A percentile compares a stretch with the other conserved stretches of the same genome.
phyloP scores from a whole-genome alignment of 1,140 invertebrate genomes.

The Drosophila chauvacae region DNA sequence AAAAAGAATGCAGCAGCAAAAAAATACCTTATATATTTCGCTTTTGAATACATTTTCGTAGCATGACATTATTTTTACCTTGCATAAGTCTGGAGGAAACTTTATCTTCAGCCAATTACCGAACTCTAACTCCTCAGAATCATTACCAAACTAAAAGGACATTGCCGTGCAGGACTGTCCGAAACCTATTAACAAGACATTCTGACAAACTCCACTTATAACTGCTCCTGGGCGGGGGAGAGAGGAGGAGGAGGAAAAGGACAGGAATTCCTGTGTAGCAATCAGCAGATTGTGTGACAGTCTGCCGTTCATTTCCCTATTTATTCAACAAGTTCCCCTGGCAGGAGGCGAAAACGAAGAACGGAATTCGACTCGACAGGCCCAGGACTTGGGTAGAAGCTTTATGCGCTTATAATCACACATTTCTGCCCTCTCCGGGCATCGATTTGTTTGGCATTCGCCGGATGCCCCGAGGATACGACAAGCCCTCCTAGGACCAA shows the following conservation, averaged over 20 bases:
- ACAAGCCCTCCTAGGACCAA: not conserved
- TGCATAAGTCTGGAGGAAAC: not conserved
- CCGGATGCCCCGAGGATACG: constrained; percentile 71
- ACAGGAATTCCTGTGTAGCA: constrained; percentile 71
- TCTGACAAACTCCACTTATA: constrained; percentile 17
- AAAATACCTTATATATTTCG: not conserved
- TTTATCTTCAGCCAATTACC: constrained; percentile 24
- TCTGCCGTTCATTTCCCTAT: constrained; percentile 76
- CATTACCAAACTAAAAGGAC: constrained; percentile 34
- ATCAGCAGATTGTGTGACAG: constrained; percentile 63
- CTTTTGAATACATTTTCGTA: not conserved
- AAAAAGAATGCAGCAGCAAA: too few relatives aligned
- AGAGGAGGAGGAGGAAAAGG: not conserved
- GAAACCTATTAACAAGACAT: constrained; percentile 32
- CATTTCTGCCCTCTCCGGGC: constrained; percentile 43
- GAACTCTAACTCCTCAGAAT: not conserved
- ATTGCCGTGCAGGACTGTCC: constrained; percentile 7
- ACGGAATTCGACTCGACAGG: constrained; percentile 44
- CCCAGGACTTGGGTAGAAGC: constrained; percentile 41
- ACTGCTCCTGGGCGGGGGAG: not conserved
- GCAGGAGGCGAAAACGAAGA: constrained; percentile 48
- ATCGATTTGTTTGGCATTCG: constrained; percentile 80
- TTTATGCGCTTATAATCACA: constrained; percentile 79
- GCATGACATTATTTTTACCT: not conserved
- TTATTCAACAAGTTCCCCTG: constrained; percentile 78